Base-by-base conservation (phyloP, 2,888 invertebrate species). In the Polyommatus iphigenia region DNA sequence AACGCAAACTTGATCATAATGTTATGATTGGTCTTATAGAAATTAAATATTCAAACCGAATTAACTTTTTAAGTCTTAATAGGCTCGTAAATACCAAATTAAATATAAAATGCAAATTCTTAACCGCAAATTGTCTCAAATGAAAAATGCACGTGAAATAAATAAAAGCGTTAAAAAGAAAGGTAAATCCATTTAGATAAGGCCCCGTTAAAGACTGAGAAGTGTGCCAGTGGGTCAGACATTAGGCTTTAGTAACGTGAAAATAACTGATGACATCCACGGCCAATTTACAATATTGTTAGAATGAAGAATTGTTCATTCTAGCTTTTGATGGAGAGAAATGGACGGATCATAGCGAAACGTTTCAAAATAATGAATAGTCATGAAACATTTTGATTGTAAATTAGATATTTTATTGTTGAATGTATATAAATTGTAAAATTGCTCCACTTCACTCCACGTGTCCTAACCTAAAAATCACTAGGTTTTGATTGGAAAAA, bases 171-270 rank as follows among this genome's bases (percentile, higher is more conserved):
- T 8, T 67, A 54, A 54, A 75, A 75, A 54, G 75, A 75, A 75
- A 54, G 50, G 75, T 24, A 54, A 75, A 75, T 54, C 50, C 75
- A 18, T 29, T 54, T 50, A 50, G 75, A 75, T 50, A 75, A 75
- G 75, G 29, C 50, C 29, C 29, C 75, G 50, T 54, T 46, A 54
- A n/a, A 75, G 24, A 50, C 75, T 75, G 20, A 46, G 20, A 75
- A 75, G 50, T 75, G 50, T 50, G 75, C 75, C 75, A 75, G 18
- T 75, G 50, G 75, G 75, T 75, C 75, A 54, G 50, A 75, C 75
- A 54, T 75, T 50, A 46, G 50, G 75, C 29, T 20, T 50, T 32
- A 15, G n/a, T 46, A 24, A 54, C 50, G 24, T 50, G 50, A 75
- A 54, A 54, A 50, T 75, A 75, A 67, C 67, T 15, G 62, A 67